Evolutionary conservation across 2,797 vertebrate genomes (phyloP), one percentile per base, ranked within the genome.

Genomic region (Crypturellus tataupa): DNA sequence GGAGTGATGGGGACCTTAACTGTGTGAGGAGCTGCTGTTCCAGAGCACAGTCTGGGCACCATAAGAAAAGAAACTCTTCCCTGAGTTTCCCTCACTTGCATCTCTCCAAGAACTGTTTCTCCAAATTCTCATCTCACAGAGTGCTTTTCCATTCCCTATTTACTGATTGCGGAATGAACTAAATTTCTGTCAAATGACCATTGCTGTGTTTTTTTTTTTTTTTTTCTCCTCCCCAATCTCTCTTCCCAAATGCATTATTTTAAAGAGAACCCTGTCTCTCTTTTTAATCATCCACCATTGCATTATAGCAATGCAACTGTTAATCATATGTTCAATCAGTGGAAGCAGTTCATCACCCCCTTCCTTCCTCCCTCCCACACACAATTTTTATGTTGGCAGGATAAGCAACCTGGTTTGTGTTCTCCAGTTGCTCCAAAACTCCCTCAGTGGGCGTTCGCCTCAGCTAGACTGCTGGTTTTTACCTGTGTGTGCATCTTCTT

Each of bases 291-390:
- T 85, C 87, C 20, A 11, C 62, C 16, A 12, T 24, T 68, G 44
- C 35, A 78, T 85, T 80, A 71, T 46, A 71, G 29, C 8, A 20
- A 56, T 70, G 53, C 10, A 73, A 1, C 12, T 51, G 10, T n/a
- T 81, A 67, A 42, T 72, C 17, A 55, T 60, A 7, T 71, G 31
- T 73, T 49, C 72, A 77, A 64, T 4, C 35, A 46, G 39, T 13
- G 21, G 8, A 89, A 35, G 23, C 37, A 58, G 6, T 60, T 85
- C 3, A 55, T 25, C 0, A 2, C 39, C 73, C 92, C 44, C 53
- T 3, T 60, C 44, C 53, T 3, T 60, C 25, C 16, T 90, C 37
- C 39, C 4, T 60, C 23, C 16, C 0, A 0, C 53, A 12, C 64
- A 16, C 23, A 33, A 68, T 49, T 14, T 69, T 85, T 87, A 37